These are phyloP conservation scores for Macrotus californicus DNA, from an alignment of 2,113 vertebrate genomes.

Conservation along the genomic window DNA sequence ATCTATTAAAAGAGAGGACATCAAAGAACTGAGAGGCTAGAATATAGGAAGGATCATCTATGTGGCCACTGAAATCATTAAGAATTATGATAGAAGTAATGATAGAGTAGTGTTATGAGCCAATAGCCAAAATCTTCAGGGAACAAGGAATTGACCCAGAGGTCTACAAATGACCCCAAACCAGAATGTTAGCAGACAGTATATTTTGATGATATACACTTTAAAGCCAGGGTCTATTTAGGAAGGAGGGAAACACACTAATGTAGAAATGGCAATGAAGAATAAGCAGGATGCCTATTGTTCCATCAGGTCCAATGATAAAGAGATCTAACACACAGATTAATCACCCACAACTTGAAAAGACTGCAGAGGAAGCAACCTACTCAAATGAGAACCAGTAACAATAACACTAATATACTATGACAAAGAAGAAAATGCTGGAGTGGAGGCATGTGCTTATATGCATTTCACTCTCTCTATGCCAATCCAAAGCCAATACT, in stretches of 20 bases:
- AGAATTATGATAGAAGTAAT: background rate
- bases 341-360: background rate
- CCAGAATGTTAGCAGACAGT: background rate
- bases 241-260: background rate
- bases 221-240: background rate
- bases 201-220: constrained; percentile 12
- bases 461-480: background rate
- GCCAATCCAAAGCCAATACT: background rate
- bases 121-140: constrained; percentile 26
- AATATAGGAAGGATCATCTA: background rate
- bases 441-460: background rate
- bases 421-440: background rate
- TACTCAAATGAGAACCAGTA: background rate
- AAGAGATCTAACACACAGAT: background rate
- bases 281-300: background rate
- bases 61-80: background rate
- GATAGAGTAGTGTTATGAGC: background rate
- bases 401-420: background rate
- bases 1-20: background rate
- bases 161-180: background rate
- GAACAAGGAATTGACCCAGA: background rate
- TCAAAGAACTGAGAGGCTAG: background rate
- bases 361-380: background rate
- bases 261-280: background rate
- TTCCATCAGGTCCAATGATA: background rate